A percentile compares a stretch with the other conserved stretches of the same genome.
These are phyloP conservation scores for Ophraella communa DNA, from an alignment of 2,888 invertebrate species.

Conservation along the genomic window DNA sequence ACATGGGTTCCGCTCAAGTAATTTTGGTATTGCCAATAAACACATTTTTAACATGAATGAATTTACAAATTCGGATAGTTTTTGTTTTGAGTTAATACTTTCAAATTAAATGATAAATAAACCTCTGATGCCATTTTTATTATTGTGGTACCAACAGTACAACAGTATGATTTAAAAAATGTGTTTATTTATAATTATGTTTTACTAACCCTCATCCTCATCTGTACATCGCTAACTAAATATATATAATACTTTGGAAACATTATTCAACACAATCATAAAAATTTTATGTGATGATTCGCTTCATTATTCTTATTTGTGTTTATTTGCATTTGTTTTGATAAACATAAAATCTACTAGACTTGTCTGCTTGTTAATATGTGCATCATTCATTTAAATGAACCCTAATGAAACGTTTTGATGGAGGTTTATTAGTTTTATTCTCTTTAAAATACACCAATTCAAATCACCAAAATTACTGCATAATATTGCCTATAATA, in stretches of 20 bases:
- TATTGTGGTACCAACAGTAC: neutral
- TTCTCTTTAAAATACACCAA: neutral
- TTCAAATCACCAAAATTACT: conserved; percentile 33
- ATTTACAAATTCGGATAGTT: too few relatives aligned
- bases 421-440: neutral
- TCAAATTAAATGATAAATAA: too few relatives aligned
- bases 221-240: neutral
- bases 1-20: conserved; percentile 16
- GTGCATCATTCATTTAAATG: neutral
- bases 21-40: conserved; percentile 33
- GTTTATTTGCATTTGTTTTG: neutral
- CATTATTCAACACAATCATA: neutral
- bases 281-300: neutral
- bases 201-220: conserved; percentile 1
- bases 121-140: too few relatives aligned
- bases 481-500: conserved; percentile 21
- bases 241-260: neutral
- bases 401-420: neutral
- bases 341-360: neutral
- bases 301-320: neutral
- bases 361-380: neutral
- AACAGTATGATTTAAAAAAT: neutral
- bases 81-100: too few relatives aligned
- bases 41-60: conserved; percentile 12
- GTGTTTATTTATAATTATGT: neutral